Conservation (phyloP, 2,888 invertebrate genomes). For the Apamea anceps region DNA sequence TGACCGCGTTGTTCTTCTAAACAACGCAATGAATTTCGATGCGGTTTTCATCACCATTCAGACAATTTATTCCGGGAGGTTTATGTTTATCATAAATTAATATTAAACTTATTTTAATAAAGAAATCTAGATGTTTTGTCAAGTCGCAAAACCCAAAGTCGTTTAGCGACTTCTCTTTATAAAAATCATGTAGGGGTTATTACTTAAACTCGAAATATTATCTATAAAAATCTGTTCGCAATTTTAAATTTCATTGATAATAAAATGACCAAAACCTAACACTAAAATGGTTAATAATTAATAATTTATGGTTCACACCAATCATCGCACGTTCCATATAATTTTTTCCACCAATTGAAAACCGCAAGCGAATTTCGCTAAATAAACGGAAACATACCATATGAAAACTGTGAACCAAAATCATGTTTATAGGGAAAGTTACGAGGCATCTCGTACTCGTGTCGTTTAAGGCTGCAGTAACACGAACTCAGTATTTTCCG, state of each 20-base stretch:
- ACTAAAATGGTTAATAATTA: conserved; percentile 2
- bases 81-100: neutral
- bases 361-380: conserved; percentile 4
- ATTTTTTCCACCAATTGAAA: conserved; percentile 18
- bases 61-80: too few relatives aligned
- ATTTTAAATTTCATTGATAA: neutral
- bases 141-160: neutral
- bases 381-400: conserved; percentile 18
- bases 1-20: neutral
- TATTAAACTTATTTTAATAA: neutral
- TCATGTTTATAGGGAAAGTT: conserved; percentile 22
- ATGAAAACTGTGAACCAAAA: conserved; percentile 17
- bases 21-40: neutral
- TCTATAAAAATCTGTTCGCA: neutral
- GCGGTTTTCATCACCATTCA: neutral
- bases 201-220: neutral
- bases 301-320: conserved; percentile 6
- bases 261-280: neutral
- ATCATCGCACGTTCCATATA: conserved; percentile 6
- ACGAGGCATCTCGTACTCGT: conserved; percentile 10
- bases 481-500: conserved; percentile 40
- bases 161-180: neutral
- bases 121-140: neutral
- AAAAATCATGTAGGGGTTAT: neutral
- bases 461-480: conserved; percentile 20